Base-by-base conservation (phyloP, 1,140 invertebrate genomes). In the Adoxophyes honmai region DNA sequence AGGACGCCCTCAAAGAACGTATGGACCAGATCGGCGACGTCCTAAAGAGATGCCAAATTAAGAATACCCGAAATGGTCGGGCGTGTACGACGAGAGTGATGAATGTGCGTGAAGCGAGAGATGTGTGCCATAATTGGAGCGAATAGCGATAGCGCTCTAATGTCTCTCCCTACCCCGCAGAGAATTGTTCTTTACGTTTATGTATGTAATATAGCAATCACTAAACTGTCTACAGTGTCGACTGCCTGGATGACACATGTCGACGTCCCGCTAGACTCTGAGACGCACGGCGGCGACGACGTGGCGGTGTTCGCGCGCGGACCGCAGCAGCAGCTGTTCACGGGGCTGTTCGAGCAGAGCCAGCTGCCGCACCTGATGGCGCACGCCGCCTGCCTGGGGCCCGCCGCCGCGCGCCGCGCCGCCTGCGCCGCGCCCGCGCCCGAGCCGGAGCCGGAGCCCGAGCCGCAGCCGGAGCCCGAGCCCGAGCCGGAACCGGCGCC, bases 271-370 rank as follows among this genome's bases (percentile, higher is more conserved):
- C 57, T 76, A 16, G 57, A 21, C 7, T 59, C 51, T 7, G 79
- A 82, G 86, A 91, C 60, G 52, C 93, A 94, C 70, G 93, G 92
- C 9, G 93, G 92, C 10, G 93, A 94, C 34, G 93, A 94, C 81
- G 93, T 93, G 7, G 90, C 87, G 0, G 91, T 94, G 15, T 93
- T 91, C 70, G 91, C 92, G 15, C 81, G 73, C 4, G 93, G 93
- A 1, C 92, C 92, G 4, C 91, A 89, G 70, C 83, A 91, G 18
- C 90, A 91, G 62, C 81, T 92, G 36, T 92, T 93, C 59, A 82
- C 89, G 28, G 92, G n/a, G 93, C 28, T 90, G 42, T 91, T 90
- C 67, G 91, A 93, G 67, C 93, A 94, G 70, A 91, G 86, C 64
- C 88, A 89, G 58, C 90, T 94, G 54, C 91, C 93, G 5, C 90